Percentiles rank a stretch among this genome's conserved stretches.
phyloP scores from a whole-genome alignment of 2,888 invertebrate genomes.

The Cylindroiulus punctatus region DNA sequence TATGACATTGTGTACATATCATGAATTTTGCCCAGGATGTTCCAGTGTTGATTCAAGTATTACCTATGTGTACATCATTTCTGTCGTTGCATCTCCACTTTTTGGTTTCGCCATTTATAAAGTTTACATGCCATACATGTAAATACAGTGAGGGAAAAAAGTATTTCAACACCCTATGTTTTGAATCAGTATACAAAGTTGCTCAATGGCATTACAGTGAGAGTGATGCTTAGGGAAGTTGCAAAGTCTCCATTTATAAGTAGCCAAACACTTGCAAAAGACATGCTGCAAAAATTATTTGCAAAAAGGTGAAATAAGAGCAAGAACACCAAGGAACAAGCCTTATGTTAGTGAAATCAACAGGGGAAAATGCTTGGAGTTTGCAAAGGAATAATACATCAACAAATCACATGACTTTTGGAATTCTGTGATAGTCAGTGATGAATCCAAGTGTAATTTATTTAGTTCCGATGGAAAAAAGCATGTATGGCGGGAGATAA shows the following conservation, averaged over 20 bases:
- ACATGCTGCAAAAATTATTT: neutral
- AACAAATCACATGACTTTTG: neutral
- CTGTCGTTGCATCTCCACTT: too few species aligned
- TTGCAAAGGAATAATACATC: neutral
- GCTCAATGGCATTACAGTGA: neutral
- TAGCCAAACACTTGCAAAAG: neutral
- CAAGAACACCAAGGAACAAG: neutral
- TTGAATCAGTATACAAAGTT: neutral
- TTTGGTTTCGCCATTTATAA: too few species aligned
- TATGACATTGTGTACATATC: too few species aligned
- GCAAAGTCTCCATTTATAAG: neutral
- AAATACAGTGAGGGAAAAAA: too few species aligned
- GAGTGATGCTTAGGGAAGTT: neutral
- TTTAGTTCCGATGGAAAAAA: neutral
- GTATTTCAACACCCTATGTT: too few species aligned
- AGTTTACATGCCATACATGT: too few species aligned
- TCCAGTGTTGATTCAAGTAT: too few species aligned
- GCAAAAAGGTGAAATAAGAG: neutral
- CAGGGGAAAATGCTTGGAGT: neutral
- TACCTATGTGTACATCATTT: too few species aligned
- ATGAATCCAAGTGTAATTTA: neutral
- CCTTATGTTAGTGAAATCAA: neutral
- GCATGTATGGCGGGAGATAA: neutral
- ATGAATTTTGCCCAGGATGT: too few species aligned
- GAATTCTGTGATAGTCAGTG: slow-evolving; percentile 9